Evolutionary conservation across 2,797 vertebrate species (phyloP), one percentile per base, ranked within the genome.

Genomic region (Aphelocoma californica): DNA sequence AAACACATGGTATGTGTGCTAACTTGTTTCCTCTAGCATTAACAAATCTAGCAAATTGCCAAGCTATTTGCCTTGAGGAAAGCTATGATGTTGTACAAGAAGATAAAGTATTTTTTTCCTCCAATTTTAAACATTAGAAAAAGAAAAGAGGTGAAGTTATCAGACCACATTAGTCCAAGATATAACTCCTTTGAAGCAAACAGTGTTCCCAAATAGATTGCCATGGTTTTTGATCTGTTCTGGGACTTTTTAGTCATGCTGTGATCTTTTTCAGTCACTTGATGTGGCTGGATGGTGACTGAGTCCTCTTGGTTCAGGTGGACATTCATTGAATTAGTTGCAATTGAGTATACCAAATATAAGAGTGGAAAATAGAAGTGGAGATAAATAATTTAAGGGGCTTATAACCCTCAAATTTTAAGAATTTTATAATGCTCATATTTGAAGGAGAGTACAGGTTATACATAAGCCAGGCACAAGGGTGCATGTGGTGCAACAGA

Each of bases 21-120:
- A 93, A 97, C 97, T 97, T 97, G 97, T 97, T 98, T 97, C 88
- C 96, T 97, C 97, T 94, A 97, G 94, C 96, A 95, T 97, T 96
- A 96, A 96, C 97, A 97, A 95, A 95, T 96, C 91, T 81, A 95
- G 94, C 84, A 97, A 97, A 97, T 97, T 95, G 92, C 94, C 90
- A 93, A 88, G 90, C 95, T 97, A 92, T 96, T 83, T 80, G 95
- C 95, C 95, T 97, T 94, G 88, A 71, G 82, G 97, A 97, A 97
- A 93, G 60, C 94, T 86, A 56, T 96, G 96, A 92, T 97, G 90
- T 91, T 93, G 78, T 95, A 96, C 81, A 79, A 92, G 90, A 95
- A 97, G 95, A 96, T 95, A 94, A 94, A 96, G 53, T 93, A 53
- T 97, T 91, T 97, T 84, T 95, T 97, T 81, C 86, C 64, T 97